phyloP scores from a whole-genome alignment of 2,797 vertebrate species.

The Crypturellus tataupa region DNA sequence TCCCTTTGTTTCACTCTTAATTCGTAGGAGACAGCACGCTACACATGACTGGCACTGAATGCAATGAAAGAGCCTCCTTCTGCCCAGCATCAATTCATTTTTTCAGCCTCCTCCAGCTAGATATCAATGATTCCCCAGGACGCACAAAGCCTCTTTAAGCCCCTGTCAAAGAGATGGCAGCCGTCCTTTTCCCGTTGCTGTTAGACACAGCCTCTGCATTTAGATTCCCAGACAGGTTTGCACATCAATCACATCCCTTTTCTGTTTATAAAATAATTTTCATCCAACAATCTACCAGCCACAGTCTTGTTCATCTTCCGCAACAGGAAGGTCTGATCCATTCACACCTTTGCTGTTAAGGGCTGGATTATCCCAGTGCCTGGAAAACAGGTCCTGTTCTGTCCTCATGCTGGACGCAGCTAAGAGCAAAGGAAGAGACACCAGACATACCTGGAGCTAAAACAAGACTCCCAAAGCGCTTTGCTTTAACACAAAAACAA shows the following conservation, averaged over 20 bases:
- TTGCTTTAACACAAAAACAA: neutral
- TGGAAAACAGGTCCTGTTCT: neutral
- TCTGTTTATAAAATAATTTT: conserved; percentile 53
- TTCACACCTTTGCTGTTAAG: conserved; percentile 2
- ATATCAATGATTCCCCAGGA: conserved; percentile 14
- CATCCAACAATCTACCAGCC: conserved; percentile 51
- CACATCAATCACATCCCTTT: conserved; percentile 45
- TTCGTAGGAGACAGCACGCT: neutral
- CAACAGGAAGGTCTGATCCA: neutral
- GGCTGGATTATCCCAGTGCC: neutral
- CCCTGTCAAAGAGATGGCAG: conserved; percentile 24
- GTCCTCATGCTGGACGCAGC: neutral
- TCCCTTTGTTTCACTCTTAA: neutral
- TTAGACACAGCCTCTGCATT: conserved; percentile 61
- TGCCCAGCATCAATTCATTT: conserved; percentile 33
- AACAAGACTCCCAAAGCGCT: neutral
- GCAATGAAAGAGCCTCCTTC: neutral
- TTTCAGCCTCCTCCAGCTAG: conserved; percentile 5
- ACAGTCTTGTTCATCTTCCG: conserved; percentile 42
- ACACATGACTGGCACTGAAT: neutral
- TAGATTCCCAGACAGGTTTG: neutral
- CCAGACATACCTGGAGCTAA: neutral
- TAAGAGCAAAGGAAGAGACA: neutral
- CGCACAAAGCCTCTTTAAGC: conserved; percentile 51
- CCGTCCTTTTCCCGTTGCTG: conserved; percentile 27